Evolutionary conservation across 2,113 vertebrate species (phyloP).

Genomic region (Uria aalge): DNA sequence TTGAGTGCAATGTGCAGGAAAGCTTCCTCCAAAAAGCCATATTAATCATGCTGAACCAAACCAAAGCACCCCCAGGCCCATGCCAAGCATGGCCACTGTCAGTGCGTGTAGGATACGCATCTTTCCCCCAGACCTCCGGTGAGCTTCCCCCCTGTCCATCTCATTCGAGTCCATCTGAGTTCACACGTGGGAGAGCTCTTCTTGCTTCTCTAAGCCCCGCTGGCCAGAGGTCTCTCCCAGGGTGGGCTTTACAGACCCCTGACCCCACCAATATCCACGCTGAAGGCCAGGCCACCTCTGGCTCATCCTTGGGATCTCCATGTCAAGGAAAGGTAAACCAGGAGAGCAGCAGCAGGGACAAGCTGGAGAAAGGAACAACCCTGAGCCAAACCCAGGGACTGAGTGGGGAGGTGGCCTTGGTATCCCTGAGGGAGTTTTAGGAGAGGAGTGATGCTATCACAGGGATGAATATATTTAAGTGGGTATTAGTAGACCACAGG

Average conservation of each 20-base stretch:
- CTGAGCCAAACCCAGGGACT: neutral
- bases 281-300: neutral
- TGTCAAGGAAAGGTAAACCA: neutral
- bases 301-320: neutral
- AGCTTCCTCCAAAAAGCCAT: neutral
- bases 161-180: neutral
- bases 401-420: neutral
- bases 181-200: rapidly evolving
- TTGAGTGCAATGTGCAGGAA: rapidly evolving
- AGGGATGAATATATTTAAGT: rapidly evolving
- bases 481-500: too few relatives aligned
- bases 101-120: too few relatives aligned
- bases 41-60: neutral
- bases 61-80: rapidly evolving
- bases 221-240: neutral
- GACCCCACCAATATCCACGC: rapidly evolving
- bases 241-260: neutral
- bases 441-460: rapidly evolving
- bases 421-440: neutral
- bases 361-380: neutral
- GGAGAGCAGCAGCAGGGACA: neutral
- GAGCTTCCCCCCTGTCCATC: rapidly evolving
- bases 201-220: neutral
- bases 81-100: neutral
- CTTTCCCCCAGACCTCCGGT: too few relatives aligned